Base-by-base conservation (phyloP, 2,113 vertebrate species). In the Progne subis region DNA sequence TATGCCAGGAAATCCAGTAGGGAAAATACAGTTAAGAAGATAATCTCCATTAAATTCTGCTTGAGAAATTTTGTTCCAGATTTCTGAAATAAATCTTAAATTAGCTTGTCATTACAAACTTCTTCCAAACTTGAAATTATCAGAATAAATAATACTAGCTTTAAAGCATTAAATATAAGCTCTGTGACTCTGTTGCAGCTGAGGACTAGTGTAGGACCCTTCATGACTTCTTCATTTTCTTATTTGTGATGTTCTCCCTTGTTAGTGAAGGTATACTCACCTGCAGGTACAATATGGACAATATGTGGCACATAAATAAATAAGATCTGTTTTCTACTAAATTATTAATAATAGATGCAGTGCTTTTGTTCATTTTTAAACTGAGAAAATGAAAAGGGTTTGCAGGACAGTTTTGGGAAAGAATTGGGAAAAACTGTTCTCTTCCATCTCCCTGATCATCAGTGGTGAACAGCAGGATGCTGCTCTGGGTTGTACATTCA, bases 31-130 rank as follows among this genome's bases (percentile, higher is more conserved):
- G 9, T 90, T 85, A 63, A 83, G 69, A 70, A 23, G 41, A 16
- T 61, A 10, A 67, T 88, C 37, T 80, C 15, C 14, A 56, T 82
- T 56, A 49, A 92, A 76, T 83, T 94, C 29, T 86, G 28, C 39
- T 89, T 91, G n/a, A 56, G 37, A 81, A 69, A 86, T 80, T 87
- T 64, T 67, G 41, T 91, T 95, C 46, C 39, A 79, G 43, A 76
- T 90, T 65, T 95, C 81, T 89, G 41, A 50, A 72, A 50, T 44
- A 78, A 79, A 49, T 47, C 18, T 15, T 74, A 7, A 25, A 25
- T 71, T 83, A 25, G 44, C 21, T 57, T 57, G 9, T 50, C 12
- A 9, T 65, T 57, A 29, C 8, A 65, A 50, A 31, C 11, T 65
- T 93, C 25, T 63, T 94, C 41, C 8, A n/a, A 83, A 43, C 11